Evolutionary conservation across 2,797 vertebrate species (phyloP).

Genomic region (Nasua narica): DNA sequence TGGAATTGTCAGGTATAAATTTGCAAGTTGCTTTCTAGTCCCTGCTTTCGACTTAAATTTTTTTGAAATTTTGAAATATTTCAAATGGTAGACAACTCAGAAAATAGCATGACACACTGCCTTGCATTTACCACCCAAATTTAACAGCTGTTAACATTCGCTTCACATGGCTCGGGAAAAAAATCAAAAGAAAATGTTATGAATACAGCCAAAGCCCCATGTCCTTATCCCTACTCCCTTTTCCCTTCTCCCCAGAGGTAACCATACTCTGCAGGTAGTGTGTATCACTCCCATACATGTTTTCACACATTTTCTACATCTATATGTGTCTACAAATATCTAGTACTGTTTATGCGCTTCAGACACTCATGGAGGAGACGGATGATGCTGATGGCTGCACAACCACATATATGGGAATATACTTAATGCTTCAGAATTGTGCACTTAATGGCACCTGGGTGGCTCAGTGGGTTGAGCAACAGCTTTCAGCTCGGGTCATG

Average conservation of each 20-base stretch:
- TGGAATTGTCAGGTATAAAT: background rate
- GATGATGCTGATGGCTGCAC: background rate
- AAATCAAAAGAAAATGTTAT: background rate
- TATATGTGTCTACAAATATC: background rate
- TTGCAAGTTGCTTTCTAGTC: slow-evolving; percentile 38
- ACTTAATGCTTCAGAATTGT: slow-evolving; percentile 2
- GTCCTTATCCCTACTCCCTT: background rate
- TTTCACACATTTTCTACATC: background rate
- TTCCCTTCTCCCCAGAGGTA: background rate
- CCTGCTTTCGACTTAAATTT: background rate
- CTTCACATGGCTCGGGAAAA: background rate
- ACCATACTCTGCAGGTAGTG: background rate
- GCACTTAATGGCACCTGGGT: background rate
- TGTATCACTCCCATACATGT: background rate
- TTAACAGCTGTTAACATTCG: background rate
- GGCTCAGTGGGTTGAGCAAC: background rate
- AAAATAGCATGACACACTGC: background rate
- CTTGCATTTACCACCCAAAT: background rate
- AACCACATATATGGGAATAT: background rate
- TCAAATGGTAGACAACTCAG: slow-evolving; percentile 5
- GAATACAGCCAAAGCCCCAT: background rate
- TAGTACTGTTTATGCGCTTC: background rate
- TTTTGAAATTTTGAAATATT: background rate
- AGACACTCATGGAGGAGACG: background rate
- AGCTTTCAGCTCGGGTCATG: background rate